Conservation (phyloP, 2,797 vertebrate species). For the Labeo calbasu region DNA sequence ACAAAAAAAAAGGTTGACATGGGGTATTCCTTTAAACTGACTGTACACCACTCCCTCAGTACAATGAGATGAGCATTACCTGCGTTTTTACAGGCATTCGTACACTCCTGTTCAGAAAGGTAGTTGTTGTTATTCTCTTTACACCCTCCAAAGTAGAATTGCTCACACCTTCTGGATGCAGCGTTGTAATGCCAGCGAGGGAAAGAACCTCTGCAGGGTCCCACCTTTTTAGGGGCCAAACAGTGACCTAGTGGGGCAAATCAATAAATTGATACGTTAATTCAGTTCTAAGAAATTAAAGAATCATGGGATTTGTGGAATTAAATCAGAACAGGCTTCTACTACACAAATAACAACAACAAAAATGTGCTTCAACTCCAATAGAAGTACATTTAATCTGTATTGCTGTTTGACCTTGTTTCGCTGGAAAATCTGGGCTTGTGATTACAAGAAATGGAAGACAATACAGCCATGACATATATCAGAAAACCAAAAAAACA, state of each 20-base stretch:
- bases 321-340: background rate
- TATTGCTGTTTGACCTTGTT: no score
- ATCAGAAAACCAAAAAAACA: no score
- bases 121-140: slow-evolving; percentile 90
- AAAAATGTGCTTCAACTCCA: background rate
- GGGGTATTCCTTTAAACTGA: background rate
- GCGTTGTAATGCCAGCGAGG: slow-evolving; percentile 86
- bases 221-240: slow-evolving; percentile 79
- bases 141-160: slow-evolving; percentile 78
- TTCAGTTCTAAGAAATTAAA: no score
- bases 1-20: background rate
- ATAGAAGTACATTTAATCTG: background rate
- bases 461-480: background rate
- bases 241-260: slow-evolving; percentile 79
- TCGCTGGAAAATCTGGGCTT: background rate
- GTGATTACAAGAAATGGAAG: background rate
- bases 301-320: background rate
- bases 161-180: slow-evolving; percentile 68
- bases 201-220: slow-evolving; percentile 88
- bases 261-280: background rate
- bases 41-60: no score
- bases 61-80: slow-evolving; percentile 60
- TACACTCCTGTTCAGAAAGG: slow-evolving; percentile 80
- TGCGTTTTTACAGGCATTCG: slow-evolving; percentile 77
- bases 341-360: background rate